A percentile compares a stretch with the other conserved stretches of the same genome.
Conservation (phyloP, 2,888 invertebrate species). For the Gastracanthus pulcherrimus region DNA sequence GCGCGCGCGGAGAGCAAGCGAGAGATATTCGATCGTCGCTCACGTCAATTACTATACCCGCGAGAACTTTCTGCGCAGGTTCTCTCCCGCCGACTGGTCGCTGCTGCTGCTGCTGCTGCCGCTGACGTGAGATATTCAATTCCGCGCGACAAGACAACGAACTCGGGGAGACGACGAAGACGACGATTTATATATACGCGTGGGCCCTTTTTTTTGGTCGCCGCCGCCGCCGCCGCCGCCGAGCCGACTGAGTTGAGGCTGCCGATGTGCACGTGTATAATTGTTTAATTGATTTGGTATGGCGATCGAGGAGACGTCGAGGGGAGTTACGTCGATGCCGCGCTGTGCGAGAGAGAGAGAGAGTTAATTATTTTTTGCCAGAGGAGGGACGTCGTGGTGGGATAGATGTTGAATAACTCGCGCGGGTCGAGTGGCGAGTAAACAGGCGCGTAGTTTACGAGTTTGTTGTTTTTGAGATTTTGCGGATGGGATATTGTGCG, state of each 20-base stretch:
- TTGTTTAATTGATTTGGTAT: constrained; percentile 56
- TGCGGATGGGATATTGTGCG: no score
- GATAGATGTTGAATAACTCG: no score
- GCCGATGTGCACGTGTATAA: constrained; percentile 32
- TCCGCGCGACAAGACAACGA: constrained; percentile 51
- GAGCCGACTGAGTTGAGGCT: not conserved
- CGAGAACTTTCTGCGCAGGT: constrained; percentile 21
- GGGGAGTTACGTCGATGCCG: constrained; percentile 18
- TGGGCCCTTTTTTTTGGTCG: not conserved
- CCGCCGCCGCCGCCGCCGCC: not conserved
- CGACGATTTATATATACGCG: constrained; percentile 40
- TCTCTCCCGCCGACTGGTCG: not conserved
- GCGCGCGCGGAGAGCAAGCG: constrained; percentile 15
- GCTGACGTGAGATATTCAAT: constrained; percentile 57
- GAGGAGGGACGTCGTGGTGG: no score
- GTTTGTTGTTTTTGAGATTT: no score
- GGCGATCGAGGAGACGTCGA: constrained; percentile 15
- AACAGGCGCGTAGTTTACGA: not conserved
- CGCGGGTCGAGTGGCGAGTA: no score
- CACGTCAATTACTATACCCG: constrained; percentile 57
- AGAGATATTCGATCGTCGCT: constrained; percentile 55
- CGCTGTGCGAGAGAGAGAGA: no score
- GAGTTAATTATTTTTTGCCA: constrained; percentile 1
- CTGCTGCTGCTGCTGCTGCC: not conserved
- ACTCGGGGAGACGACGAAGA: not conserved